Evolutionary conservation across 2,113 vertebrate genomes (phyloP).

Genomic region (Malurus alboscapulatus): DNA sequence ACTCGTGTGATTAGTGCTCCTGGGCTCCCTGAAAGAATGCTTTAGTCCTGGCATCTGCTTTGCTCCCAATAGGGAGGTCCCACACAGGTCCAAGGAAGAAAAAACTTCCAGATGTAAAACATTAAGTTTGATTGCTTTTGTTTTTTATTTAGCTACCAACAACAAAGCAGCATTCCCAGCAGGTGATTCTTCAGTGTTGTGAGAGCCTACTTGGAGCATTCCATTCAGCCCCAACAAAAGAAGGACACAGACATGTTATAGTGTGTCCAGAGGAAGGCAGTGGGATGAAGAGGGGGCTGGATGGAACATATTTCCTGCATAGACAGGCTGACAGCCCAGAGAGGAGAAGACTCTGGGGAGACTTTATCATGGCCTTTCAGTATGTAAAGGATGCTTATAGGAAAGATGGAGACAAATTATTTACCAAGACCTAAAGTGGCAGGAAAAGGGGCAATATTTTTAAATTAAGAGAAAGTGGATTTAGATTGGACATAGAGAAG

Average conservation of each 20-base stretch:
- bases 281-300: not conserved
- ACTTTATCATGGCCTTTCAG: rapidly evolving
- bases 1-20: not conserved
- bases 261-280: rapidly evolving
- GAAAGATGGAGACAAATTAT: not conserved
- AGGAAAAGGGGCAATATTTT: not conserved
- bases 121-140: not conserved
- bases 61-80: not conserved
- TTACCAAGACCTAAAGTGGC: not conserved
- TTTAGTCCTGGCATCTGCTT: not conserved
- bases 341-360: not conserved
- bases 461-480: not conserved
- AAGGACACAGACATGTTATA: not conserved
- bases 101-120: not conserved
- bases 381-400: not conserved
- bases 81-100: not conserved
- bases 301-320: not conserved
- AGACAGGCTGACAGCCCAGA: not conserved
- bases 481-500: not conserved
- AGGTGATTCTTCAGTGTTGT: rapidly evolving
- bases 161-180: not conserved
- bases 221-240: rapidly evolving
- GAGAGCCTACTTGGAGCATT: not conserved
- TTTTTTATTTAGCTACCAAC: not conserved
- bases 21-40: not conserved